Conservation (phyloP, 1,140 invertebrate genomes). For the Drosophila subobscura region DNA sequence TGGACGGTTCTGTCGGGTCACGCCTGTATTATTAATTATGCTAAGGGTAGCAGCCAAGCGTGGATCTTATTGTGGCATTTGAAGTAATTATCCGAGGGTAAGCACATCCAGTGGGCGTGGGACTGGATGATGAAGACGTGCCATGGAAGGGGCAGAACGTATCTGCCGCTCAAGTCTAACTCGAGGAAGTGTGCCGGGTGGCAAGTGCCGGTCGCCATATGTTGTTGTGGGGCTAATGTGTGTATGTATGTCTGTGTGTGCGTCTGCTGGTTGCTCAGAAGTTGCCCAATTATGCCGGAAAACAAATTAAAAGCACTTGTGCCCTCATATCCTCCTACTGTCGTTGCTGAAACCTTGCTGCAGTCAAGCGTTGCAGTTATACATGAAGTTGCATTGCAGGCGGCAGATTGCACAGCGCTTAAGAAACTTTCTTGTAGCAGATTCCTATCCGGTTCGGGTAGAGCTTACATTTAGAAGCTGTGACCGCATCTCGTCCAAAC, state of each 20-base stretch:
- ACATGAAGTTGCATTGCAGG: slow-evolving; percentile 24
- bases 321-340: slow-evolving; percentile 17
- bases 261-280: slow-evolving; percentile 1
- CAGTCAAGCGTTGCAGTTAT: slow-evolving; percentile 20
- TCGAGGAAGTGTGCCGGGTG: background rate
- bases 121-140: too few species aligned
- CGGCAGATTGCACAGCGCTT: slow-evolving; percentile 36
- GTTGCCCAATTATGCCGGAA: slow-evolving; percentile 47
- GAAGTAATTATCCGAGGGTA: slow-evolving; percentile 59
- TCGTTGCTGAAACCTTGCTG: background rate
- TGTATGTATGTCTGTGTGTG: too few species aligned
- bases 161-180: background rate
- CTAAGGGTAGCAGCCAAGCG: slow-evolving; percentile 38
- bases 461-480: slow-evolving; percentile 12
- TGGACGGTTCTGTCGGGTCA: slow-evolving; percentile 17
- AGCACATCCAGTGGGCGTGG: slow-evolving; percentile 15
- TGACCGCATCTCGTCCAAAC: background rate
- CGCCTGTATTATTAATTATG: slow-evolving; percentile 57
- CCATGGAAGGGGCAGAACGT: background rate
- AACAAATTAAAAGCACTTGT: slow-evolving; percentile 53
- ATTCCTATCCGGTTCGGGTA: background rate
- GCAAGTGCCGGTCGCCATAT: background rate
- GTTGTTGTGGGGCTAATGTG: slow-evolving; percentile 45
- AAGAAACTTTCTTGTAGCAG: slow-evolving; percentile 18
- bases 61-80: slow-evolving; percentile 55